A percentile compares a stretch with the other conserved stretches of the same genome.
phyloP scores from a whole-genome alignment of 2,888 invertebrate genomes.

The Meandrusa payeni region DNA sequence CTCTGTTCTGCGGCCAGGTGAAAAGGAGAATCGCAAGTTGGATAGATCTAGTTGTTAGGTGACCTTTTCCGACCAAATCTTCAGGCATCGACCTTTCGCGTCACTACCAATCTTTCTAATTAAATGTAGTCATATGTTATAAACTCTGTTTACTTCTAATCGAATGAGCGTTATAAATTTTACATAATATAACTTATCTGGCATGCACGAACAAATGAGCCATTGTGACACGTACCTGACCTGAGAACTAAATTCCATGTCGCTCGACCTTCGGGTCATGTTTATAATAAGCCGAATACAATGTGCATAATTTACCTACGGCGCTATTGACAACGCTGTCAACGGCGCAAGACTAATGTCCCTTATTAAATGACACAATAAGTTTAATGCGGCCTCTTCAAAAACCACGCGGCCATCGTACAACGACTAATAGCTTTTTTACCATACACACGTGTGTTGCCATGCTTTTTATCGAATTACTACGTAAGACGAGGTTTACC shows the following conservation, averaged over 20 bases:
- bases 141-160: too few relatives aligned
- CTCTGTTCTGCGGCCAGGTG: too few relatives aligned
- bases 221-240: constrained; percentile 5
- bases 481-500: too few relatives aligned
- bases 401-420: constrained; percentile 8
- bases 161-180: too few relatives aligned
- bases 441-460: constrained; percentile 2
- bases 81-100: too few relatives aligned
- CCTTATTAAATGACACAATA: constrained; percentile 22
- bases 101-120: too few relatives aligned
- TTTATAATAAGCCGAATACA: constrained; percentile 43
- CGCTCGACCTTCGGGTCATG: constrained; percentile 41
- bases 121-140: too few relatives aligned
- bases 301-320: constrained; percentile 48
- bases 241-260: constrained; percentile 26
- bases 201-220: background rate
- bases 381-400: constrained; percentile 23
- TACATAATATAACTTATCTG: too few relatives aligned
- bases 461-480: constrained; percentile 17
- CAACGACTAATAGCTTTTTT: constrained; percentile 18
- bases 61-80: too few relatives aligned
- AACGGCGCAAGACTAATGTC: constrained; percentile 32
- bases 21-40: too few relatives aligned
- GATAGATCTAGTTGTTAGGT: too few relatives aligned
- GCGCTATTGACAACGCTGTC: constrained; percentile 40